Evolutionary conservation across 1,140 invertebrate genomes (phyloP), one percentile per base, ranked within the genome.

Genomic region (Drosophila nikananu): DNA sequence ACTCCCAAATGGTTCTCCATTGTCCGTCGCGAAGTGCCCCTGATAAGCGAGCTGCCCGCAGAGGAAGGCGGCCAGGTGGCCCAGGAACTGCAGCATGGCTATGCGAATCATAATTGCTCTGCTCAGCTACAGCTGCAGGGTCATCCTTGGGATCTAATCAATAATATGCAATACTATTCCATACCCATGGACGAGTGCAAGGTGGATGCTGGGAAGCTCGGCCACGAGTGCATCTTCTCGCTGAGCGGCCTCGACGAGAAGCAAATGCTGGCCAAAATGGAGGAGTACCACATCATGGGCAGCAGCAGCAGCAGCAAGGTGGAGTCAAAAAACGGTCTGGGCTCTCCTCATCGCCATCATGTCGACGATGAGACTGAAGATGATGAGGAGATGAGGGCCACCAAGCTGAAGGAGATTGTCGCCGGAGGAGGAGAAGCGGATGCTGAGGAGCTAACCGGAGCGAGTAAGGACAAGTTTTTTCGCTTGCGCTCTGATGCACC

Each of bases 61-160:
- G 78, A 78, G 19, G 91, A 92, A 30, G 77, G 79, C 1, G 78
- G 75, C 15, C 51, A 72, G 10, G 72, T 81, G 13, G 81, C 66
- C 21, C 23, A 48, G 27, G 92, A 93, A 1, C 64, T 91, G 9
- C 83, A 93, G 58, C 49, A 63, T 5, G 77, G 52, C 41, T 93
- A 78, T 64, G 81, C 91, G 15, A 93, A 77, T 8, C 83, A 93
- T 21, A 82, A 86, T 17, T 95, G 94, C 66, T 91, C 92, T 0
- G 93, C 94, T 35, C 92, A 94, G 10, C 76, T 94, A 0, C 83
- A 94, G 67, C 92, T 93, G 27, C 94, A 95, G 78, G 94, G 94
- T 1, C 94, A 95, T 86, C 94, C 94, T 15, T 95, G 95, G 95
- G 94, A 95, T 64, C 93, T 95, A 13, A 94, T 94, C 0, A 95